A percentile compares a stretch with the other conserved stretches of the same genome.
Conservation (phyloP, 2,888 invertebrate genomes). For the Frankliniella fusca region DNA sequence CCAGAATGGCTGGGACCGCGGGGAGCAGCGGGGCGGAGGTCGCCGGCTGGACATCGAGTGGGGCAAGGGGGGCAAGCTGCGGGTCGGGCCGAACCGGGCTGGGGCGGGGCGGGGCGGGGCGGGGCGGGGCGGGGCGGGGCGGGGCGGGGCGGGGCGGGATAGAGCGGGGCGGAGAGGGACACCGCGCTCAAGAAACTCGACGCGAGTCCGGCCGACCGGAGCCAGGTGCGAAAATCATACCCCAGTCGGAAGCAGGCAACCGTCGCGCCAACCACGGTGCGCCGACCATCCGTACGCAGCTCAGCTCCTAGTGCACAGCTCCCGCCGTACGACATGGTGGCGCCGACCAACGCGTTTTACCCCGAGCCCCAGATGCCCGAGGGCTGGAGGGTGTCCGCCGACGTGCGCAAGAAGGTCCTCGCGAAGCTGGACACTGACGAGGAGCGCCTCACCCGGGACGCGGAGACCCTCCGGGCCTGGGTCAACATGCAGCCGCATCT, state of each 20-base stretch:
- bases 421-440: not conserved
- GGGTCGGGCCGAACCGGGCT: not conserved
- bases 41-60: not conserved
- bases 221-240: not conserved
- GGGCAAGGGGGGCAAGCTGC: not conserved
- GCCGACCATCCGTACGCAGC: not conserved
- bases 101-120: not conserved
- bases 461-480: slow-evolving; percentile 42
- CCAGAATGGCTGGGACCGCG: not conserved
- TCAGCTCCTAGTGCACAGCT: not conserved
- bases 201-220: not conserved
- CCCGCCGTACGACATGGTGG: not conserved
- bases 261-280: not conserved
- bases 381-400: not conserved
- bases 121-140: not conserved
- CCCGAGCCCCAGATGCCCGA: not conserved
- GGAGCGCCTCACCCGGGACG: not conserved
- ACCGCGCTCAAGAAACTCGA: not conserved
- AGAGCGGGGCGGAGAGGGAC: not conserved
- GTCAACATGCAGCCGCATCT: slow-evolving; percentile 46
- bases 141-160: not conserved
- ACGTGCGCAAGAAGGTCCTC: not conserved
- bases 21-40: not conserved
- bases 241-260: not conserved
- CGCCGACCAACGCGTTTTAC: not conserved